Evolutionary conservation across 1,140 invertebrate species (phyloP), one percentile per base, ranked within the genome.

Genomic region (Brachionus angularis): DNA sequence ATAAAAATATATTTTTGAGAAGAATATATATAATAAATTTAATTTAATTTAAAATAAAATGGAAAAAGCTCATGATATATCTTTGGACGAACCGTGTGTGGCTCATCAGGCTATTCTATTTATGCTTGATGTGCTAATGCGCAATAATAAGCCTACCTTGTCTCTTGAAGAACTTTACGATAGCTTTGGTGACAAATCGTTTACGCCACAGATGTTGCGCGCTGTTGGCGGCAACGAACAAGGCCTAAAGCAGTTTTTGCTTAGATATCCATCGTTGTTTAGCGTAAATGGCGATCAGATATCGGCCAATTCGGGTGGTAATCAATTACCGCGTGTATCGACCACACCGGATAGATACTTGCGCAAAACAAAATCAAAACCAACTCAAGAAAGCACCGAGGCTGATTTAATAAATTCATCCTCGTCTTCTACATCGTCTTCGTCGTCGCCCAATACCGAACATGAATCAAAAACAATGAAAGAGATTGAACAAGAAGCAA

Each of bases 101-200:
- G 78, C 78, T 46, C 81, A 83, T 74, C 80, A 82, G 69, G 81
- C 79, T 36, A 83, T 83, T 79, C 75, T 83, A 74, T 82, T 81
- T 74, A 82, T 82, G 73, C 72, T 83, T 58, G 81, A 83, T 73
- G 78, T 82, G 46, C 73, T 83, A n/a, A 82, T 83, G 78, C 53
- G 53, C 7, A 80, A 82, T 75, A 76, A 72, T 47, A 76, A 74
- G 7, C 79, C 78, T 8, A 75, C 81, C 46, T 78, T 79, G 36
- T 79, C 81, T 44, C 78, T 77, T 73, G 69, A 52, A 12, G 79
- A 81, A 73, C 72, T 83, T 52, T 80, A 80, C 55, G 79, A 81
- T n/a, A 76, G 78, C 16, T 82, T 83, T 74, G 80, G 79, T 8
- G 78, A 79, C 73, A 77, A 77, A 25, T 79, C 75, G 49, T 83